Evolutionary conservation across 2,113 vertebrate genomes (phyloP).

Genomic region (Caloenas nicobarica): DNA sequence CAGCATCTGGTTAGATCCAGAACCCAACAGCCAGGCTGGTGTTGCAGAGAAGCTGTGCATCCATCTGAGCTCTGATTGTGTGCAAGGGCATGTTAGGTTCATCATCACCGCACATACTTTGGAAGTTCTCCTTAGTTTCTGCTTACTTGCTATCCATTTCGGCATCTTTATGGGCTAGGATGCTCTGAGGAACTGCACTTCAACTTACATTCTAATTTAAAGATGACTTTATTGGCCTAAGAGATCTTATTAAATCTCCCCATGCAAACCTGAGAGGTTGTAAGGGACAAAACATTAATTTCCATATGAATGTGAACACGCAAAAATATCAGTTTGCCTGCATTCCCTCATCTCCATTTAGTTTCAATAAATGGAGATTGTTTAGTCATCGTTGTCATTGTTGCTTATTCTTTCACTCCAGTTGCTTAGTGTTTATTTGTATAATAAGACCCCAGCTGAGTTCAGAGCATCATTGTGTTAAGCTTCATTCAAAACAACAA

Average conservation of each 20-base stretch:
- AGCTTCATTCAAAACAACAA: slow-evolving; percentile 11
- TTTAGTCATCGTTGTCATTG: slow-evolving; percentile 40
- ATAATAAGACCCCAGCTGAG: background rate
- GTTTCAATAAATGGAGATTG: slow-evolving; percentile 35
- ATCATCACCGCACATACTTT: background rate
- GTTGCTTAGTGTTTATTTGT: background rate
- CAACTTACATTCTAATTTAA: background rate
- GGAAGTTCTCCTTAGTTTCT: background rate
- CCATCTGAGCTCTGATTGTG: background rate
- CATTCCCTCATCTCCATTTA: background rate
- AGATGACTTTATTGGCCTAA: background rate
- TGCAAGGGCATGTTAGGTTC: background rate
- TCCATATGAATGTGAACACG: background rate
- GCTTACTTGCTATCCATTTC: background rate
- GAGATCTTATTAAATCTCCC: background rate
- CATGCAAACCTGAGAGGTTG: background rate
- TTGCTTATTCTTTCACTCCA: slow-evolving; percentile 21
- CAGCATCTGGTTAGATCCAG: background rate
- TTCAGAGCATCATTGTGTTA: slow-evolving; percentile 11
- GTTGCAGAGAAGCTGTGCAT: background rate
- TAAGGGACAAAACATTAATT: background rate
- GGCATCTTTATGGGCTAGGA: background rate
- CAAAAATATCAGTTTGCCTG: background rate
- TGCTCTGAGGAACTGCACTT: background rate
- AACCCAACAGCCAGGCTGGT: background rate